phyloP scores from a whole-genome alignment of 2,888 invertebrate species.

The Temnothorax rugatulus region DNA sequence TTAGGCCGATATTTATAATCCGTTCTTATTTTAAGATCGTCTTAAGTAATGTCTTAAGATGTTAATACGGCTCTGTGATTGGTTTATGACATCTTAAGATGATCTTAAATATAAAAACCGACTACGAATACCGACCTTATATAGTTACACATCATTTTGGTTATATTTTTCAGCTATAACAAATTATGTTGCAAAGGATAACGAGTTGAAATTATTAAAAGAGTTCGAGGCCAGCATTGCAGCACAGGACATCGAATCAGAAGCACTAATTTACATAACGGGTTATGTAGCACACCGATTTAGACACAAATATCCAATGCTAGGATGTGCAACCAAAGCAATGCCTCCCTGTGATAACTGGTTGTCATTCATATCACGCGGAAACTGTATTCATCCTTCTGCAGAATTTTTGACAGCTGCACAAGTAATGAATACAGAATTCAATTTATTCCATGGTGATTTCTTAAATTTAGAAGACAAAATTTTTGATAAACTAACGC shows the following conservation, averaged over 20 bases:
- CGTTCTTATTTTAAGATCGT: too few species aligned
- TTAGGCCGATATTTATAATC: too few species aligned
- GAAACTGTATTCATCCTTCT: slow-evolving; percentile 3
- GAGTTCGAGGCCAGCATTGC: not conserved
- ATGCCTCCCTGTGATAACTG: not conserved
- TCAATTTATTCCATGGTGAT: not conserved
- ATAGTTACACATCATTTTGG: too few species aligned
- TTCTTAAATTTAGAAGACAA: not conserved
- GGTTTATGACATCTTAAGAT: too few species aligned
- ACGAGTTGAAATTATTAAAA: not conserved
- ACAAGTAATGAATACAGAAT: not conserved
- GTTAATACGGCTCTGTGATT: too few species aligned
- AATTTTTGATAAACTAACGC: slow-evolving; percentile 13
- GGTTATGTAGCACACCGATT: not conserved
- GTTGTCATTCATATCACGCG: not conserved
- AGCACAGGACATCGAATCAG: not conserved
- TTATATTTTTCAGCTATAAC: not conserved
- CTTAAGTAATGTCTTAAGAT: too few species aligned
- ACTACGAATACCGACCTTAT: too few species aligned
- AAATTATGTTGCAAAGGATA: not conserved
- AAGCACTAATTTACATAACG: not conserved
- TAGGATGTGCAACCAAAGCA: not conserved
- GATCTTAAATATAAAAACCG: too few species aligned
- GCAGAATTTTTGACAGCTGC: not conserved
- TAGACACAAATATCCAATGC: not conserved